Evolutionary conservation across 1,140 invertebrate genomes (phyloP).

Genomic region (Sinonovacula constricta): DNA sequence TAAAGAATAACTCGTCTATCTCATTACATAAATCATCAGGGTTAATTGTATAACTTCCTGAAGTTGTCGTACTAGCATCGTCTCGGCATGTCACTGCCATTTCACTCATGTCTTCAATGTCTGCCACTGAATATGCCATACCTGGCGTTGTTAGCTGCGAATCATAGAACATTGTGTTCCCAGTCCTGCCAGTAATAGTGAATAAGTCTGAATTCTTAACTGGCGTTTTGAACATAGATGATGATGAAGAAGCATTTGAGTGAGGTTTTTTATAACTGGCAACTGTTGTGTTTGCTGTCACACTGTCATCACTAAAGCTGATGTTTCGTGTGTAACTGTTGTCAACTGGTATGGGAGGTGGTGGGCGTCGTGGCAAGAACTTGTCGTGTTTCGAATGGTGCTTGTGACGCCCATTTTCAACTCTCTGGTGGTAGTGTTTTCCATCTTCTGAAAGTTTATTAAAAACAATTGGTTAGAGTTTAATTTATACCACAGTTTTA

Average conservation of each 20-base stretch:
- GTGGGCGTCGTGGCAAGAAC: constrained; percentile 31
- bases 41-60: constrained; percentile 74
- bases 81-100: constrained; percentile 55
- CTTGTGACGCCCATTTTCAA: constrained; percentile 9
- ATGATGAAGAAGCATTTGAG: constrained; percentile 8
- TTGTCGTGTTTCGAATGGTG: not conserved
- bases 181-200: constrained; percentile 46
- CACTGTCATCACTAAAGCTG: constrained; percentile 75
- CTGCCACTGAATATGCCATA: constrained; percentile 67
- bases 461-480: not conserved
- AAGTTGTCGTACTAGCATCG: constrained; percentile 71
- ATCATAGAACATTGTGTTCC: constrained; percentile 50
- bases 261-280: constrained; percentile 44
- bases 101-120: constrained; percentile 67
- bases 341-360: constrained; percentile 30
- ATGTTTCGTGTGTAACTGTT: constrained; percentile 68
- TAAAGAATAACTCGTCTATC: constrained; percentile 75
- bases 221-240: constrained; percentile 33
- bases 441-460: constrained; percentile 55
- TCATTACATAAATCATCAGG: constrained; percentile 74
- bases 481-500: too few relatives aligned
- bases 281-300: constrained; percentile 72
- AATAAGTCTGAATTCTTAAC: constrained; percentile 41
- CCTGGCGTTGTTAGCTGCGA: constrained; percentile 61
- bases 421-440: constrained; percentile 27